Conservation (phyloP, 2,797 vertebrate genomes). For the Gymnoscopelus microlampas region DNA sequence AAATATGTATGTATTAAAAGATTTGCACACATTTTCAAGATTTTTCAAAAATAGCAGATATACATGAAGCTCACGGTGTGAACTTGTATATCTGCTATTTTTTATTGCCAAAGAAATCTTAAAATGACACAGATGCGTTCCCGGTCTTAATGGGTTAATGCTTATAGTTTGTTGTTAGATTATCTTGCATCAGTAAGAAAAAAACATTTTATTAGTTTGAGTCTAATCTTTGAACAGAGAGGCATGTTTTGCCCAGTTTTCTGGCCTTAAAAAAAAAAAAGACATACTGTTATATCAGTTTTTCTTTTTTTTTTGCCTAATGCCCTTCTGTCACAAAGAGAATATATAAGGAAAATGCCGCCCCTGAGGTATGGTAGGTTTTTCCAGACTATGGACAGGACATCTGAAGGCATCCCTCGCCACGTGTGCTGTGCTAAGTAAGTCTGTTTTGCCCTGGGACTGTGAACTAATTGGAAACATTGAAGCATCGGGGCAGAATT, state of each 20-base stretch:
- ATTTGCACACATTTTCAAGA: too few species aligned
- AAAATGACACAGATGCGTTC: too few species aligned
- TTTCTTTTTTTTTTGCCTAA: too few species aligned
- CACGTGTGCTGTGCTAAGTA: slow-evolving; percentile 13
- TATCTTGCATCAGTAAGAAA: neutral
- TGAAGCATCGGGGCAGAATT: slow-evolving; percentile 20
- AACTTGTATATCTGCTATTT: too few species aligned
- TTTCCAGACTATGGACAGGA: slow-evolving; percentile 21
- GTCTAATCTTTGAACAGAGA: neutral
- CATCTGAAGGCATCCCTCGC: slow-evolving; percentile 30
- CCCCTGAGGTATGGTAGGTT: slow-evolving; percentile 13
- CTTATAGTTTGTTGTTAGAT: neutral
- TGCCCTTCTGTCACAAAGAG: neutral
- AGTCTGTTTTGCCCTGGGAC: slow-evolving; percentile 14
- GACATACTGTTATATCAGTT: neutral
- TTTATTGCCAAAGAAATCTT: too few species aligned
- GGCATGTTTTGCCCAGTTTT: neutral
- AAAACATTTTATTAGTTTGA: neutral
- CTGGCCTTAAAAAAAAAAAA: neutral
- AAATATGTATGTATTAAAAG: too few species aligned
- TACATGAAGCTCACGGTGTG: too few species aligned
- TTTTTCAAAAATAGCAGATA: too few species aligned
- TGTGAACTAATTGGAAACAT: slow-evolving; percentile 33
- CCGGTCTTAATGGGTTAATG: neutral
- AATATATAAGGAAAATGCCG: neutral